These are phyloP conservation scores for Geophilus truncorum DNA, from an alignment of 2,888 invertebrate species.

Conservation along the genomic window DNA sequence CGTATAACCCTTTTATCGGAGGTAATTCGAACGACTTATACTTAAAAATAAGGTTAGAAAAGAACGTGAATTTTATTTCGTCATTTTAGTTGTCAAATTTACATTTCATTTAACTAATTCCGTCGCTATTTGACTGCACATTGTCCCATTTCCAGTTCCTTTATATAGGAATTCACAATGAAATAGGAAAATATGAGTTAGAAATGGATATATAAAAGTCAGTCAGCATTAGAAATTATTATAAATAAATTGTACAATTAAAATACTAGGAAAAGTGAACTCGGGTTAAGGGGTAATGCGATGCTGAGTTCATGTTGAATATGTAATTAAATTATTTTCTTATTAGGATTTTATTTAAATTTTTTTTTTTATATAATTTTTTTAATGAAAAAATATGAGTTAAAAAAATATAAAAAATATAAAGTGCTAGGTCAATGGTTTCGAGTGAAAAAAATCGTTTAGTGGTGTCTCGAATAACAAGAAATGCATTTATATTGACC, in stretches of 20 bases:
- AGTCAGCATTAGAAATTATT: neutral
- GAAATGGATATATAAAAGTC: neutral
- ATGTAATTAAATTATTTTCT: too few relatives aligned
- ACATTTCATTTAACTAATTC: neutral
- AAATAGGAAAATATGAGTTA: neutral
- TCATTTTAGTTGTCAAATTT: too few relatives aligned
- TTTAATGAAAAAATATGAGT: neutral
- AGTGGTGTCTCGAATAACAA: neutral
- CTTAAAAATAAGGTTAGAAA: too few relatives aligned
- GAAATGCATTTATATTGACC: neutral
- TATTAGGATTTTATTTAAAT: too few relatives aligned
- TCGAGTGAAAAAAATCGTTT: neutral
- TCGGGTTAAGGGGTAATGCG: too few relatives aligned
- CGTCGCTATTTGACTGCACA: neutral
- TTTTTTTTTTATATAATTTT: neutral
- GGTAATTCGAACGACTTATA: too few relatives aligned
- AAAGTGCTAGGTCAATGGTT: neutral
- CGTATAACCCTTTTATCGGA: neutral
- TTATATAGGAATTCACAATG: neutral
- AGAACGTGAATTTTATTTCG: too few relatives aligned
- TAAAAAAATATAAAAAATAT: neutral
- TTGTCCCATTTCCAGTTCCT: constrained; percentile 18
- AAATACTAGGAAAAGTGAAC: too few relatives aligned
- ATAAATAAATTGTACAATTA: too few relatives aligned
- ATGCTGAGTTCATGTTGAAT: too few relatives aligned